These are phyloP conservation scores for Schrankia costaestrigalis DNA, from an alignment of 2,888 invertebrate genomes.

Conservation along the genomic window DNA sequence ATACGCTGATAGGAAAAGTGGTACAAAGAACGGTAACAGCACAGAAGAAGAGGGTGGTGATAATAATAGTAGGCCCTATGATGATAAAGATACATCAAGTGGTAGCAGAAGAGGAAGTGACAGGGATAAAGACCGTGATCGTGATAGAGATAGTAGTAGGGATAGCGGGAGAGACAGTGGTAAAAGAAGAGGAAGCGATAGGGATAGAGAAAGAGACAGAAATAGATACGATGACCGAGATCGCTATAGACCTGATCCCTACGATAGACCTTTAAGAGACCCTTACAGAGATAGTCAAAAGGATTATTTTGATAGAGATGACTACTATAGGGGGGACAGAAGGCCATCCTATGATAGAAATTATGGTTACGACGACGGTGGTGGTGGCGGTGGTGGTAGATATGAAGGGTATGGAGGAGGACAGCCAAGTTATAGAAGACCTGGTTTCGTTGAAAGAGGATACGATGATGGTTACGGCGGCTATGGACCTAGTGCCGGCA, in stretches of 20 bases:
- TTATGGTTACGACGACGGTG: constrained; percentile 47
- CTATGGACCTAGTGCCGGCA: constrained; percentile 50
- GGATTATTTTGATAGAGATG: constrained; percentile 52
- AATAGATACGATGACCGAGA: constrained; percentile 62
- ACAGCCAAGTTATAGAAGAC: constrained; percentile 54
- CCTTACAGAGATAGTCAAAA: constrained; percentile 62
- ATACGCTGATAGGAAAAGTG: constrained; percentile 43
- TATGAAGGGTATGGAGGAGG: constrained; percentile 43
- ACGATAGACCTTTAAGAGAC: constrained; percentile 66
- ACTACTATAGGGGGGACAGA: constrained; percentile 53
- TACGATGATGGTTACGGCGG: constrained; percentile 66
- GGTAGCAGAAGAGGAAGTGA: constrained; percentile 47
- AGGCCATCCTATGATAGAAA: constrained; percentile 59
- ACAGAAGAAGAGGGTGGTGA: constrained; percentile 60
- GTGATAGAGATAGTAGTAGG: constrained; percentile 47
- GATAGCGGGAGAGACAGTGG: constrained; percentile 32
- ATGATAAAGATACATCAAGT: constrained; percentile 51
- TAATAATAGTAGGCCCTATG: constrained; percentile 46
- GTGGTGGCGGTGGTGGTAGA: constrained; percentile 38
- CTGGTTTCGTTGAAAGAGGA: constrained; percentile 46
- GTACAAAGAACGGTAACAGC: constrained; percentile 56
- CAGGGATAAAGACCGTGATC: constrained; percentile 50
- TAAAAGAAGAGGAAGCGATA: constrained; percentile 55
- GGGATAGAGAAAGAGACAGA: constrained; percentile 49
- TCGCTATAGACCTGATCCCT: constrained; percentile 67